phyloP scores from a whole-genome alignment of 2,797 vertebrate genomes.

The Phrynocephalus guinanensis region DNA sequence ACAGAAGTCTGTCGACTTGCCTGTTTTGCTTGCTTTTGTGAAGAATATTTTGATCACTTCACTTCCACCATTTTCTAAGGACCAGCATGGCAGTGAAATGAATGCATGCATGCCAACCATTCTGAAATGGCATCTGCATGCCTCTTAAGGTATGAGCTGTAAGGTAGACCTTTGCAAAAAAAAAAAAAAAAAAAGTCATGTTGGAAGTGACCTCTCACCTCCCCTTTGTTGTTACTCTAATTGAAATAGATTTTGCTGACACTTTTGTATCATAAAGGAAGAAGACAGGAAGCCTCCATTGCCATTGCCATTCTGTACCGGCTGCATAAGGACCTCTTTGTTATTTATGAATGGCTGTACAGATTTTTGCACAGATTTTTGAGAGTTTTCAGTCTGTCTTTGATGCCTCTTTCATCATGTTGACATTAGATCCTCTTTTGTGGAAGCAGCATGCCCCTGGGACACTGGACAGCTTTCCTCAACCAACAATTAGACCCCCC shows the following conservation, averaged over 20 bases:
- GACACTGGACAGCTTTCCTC: conserved; percentile 4
- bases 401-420: neutral
- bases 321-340: conserved; percentile 30
- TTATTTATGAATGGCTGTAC: conserved; percentile 41
- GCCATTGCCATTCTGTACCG: conserved; percentile 34
- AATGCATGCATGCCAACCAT: neutral
- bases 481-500: conserved; percentile 29
- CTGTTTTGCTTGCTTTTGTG: neutral
- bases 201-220: neutral
- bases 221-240: conserved; percentile 1
- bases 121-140: neutral
- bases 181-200: neutral
- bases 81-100: neutral
- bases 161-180: neutral
- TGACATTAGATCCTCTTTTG: neutral
- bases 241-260: neutral
- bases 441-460: neutral
- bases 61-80: neutral
- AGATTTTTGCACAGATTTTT: neutral
- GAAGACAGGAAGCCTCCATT: conserved; percentile 8
- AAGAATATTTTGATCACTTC: neutral
- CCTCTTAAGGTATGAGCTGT: neutral
- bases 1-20: neutral
- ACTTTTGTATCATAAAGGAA: fast-evolving
- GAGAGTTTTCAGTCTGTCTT: neutral